Evolutionary conservation across 1,140 invertebrate genomes (phyloP).

Genomic region (Thaumatotibia leucotreta): DNA sequence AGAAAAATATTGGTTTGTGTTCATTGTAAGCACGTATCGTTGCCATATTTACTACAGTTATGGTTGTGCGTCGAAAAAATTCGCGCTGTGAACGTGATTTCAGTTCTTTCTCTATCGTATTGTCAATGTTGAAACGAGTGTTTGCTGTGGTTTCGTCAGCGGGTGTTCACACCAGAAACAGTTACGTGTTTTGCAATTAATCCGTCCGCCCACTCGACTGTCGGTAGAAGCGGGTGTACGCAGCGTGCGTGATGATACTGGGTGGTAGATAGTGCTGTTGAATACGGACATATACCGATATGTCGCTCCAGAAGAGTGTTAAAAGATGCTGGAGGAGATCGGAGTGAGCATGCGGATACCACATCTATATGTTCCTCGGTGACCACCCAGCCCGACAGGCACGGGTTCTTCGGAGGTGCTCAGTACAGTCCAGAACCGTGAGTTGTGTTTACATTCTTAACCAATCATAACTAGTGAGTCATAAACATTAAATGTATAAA

Average conservation of each 20-base stretch:
- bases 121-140: conserved; percentile 12
- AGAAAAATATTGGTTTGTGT: conserved; percentile 36
- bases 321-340: conserved; percentile 58
- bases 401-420: conserved; percentile 93
- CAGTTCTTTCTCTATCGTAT: neutral
- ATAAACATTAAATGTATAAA: neutral
- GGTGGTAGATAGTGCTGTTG: conserved; percentile 26
- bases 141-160: conserved; percentile 34
- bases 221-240: conserved; percentile 30
- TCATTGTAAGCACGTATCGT: conserved; percentile 40
- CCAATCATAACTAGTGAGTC: conserved; percentile 5
- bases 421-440: conserved; percentile 92
- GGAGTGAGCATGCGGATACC: conserved; percentile 72
- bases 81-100: conserved; percentile 5
- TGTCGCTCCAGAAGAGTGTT: conserved; percentile 69
- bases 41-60: conserved; percentile 31
- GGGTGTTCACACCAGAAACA: conserved; percentile 53
- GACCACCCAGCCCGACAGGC: conserved; percentile 85
- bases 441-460: conserved; percentile 62
- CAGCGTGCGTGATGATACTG: conserved; percentile 47
- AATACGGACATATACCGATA: conserved; percentile 33
- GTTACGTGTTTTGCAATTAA: conserved; percentile 66
- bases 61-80: conserved; percentile 13
- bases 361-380: conserved; percentile 81
- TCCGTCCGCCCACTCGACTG: conserved; percentile 49